These are phyloP conservation scores for Campoletis raptor DNA, from an alignment of 2,888 invertebrate genomes.

Conservation along the genomic window DNA sequence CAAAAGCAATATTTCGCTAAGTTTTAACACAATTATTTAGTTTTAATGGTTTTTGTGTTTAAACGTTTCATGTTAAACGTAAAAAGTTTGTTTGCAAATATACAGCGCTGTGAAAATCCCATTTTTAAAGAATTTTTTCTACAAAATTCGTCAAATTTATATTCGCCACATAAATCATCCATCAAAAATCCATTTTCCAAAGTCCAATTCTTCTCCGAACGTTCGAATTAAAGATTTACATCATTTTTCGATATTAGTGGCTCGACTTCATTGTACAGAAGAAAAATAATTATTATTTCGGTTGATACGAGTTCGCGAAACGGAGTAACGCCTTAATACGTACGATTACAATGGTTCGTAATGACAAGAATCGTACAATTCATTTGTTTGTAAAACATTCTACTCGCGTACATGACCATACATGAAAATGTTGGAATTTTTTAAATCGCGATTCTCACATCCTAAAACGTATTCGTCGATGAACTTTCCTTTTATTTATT, in stretches of 20 bases:
- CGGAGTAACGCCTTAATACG: not conserved
- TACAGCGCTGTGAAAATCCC: not conserved
- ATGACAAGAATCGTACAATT: constrained; percentile 10
- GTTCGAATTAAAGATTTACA: not conserved
- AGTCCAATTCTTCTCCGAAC: not conserved
- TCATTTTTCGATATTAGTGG: not conserved
- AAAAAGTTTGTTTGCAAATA: not conserved
- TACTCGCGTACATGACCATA: constrained; percentile 15
- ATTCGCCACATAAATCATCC: not conserved
- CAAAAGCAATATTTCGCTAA: not conserved
- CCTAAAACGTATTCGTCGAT: not conserved
- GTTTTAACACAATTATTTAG: not conserved
- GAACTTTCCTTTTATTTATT: constrained; percentile 6
- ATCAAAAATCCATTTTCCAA: not conserved
- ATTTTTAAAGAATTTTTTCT: not conserved
- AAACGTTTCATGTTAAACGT: not conserved
- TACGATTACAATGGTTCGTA: constrained; percentile 19
- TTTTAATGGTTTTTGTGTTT: not conserved
- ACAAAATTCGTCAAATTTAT: not conserved
- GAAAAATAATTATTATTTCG: not conserved
- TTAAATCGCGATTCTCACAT: not conserved
- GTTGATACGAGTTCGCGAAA: not conserved
- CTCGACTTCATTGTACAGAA: not conserved
- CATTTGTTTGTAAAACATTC: constrained; percentile 2
- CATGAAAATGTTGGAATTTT: constrained; percentile 16